Conservation (phyloP, 2,888 invertebrate species). For the Prosopocoilus inquinatus region DNA sequence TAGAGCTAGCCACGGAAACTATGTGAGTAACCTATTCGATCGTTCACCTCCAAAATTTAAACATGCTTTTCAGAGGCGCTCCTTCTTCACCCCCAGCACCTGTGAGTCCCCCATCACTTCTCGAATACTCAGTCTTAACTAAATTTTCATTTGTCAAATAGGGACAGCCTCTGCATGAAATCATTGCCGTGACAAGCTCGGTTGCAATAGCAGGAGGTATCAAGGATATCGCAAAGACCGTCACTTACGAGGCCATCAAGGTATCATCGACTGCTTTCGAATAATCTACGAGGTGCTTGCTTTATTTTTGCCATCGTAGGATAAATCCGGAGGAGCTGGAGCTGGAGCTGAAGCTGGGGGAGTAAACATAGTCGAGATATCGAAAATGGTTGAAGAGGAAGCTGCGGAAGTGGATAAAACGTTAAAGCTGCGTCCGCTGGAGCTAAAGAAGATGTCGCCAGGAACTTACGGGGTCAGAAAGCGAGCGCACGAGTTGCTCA, state of each 20-base stretch:
- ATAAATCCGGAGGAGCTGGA: not conserved
- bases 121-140: not conserved
- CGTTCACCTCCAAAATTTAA: too few relatives aligned
- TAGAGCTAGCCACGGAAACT: constrained; percentile 36
- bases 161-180: constrained; percentile 21
- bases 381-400: constrained; percentile 42
- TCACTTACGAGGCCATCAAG: constrained; percentile 24
- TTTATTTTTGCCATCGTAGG: not conserved
- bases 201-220: constrained; percentile 21
- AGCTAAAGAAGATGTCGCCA: constrained; percentile 34
- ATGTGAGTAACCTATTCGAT: constrained; percentile 27
- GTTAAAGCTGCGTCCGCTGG: constrained; percentile 39
- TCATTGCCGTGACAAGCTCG: constrained; percentile 23
- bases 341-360: constrained; percentile 4
- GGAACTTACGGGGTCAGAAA: constrained; percentile 38
- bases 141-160: constrained; percentile 6
- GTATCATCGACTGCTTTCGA: constrained; percentile 3
- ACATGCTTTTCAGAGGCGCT: too few relatives aligned
- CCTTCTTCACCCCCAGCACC: too few relatives aligned
- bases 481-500: constrained; percentile 35
- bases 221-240: constrained; percentile 22
- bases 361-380: constrained; percentile 36
- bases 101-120: too few relatives aligned
- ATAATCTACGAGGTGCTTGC: not conserved
- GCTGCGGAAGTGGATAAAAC: constrained; percentile 43